Evolutionary conservation across 2,888 invertebrate species (phyloP), one percentile per base, ranked within the genome.

Genomic region (Agonopterix alstromeriana): DNA sequence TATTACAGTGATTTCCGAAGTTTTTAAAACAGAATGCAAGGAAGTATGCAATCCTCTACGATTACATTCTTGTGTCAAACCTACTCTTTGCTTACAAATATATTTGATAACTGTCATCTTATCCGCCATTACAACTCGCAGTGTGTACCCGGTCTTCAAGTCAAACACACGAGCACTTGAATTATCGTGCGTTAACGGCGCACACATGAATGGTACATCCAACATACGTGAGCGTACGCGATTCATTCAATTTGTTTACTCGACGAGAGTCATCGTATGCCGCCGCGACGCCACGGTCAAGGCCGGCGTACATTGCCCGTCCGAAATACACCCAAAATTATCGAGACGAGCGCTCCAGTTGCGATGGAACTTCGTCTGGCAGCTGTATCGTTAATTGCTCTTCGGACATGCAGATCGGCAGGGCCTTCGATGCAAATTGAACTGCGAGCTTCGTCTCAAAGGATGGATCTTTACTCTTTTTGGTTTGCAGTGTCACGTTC

Each of bases 231-330:
- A 73, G 73, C 75, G 80, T 84, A 84, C 83, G 82, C 85, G 77
- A 74, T 82, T 82, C 86, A 87, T 88, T 86, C 86, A 87, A 86
- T 82, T 82, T 82, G 84, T 82, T 83, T 80, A 84, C 81, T 67
- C 78, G 71, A 63, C 63, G 38, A 10, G 14, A 36, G 38, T 65
- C 69, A 70, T 70, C 73, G 77, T 27, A 27, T 27, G 27, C 27
- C 61, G 57, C 63, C 70, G 71, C 63, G 77, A 67, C 73, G 74
- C 70, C 63, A 54, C 80, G 82, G 80, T 82, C 85, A 84, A 84
- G 84, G 82, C 71, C 82, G 72, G 48, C 65, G 68, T 85, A 73
- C 86, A 86, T 83, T 73, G 83, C 76, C 67, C 71, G 80, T 63
- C 64, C 56, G 60, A 60, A 63, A 63, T 59, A 62, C 65, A 60